Percentiles rank a stretch among this genome's conserved stretches.
Evolutionary conservation across 2,888 invertebrate species (phyloP).

Genomic region (Brachypalpus laphriformis): DNA sequence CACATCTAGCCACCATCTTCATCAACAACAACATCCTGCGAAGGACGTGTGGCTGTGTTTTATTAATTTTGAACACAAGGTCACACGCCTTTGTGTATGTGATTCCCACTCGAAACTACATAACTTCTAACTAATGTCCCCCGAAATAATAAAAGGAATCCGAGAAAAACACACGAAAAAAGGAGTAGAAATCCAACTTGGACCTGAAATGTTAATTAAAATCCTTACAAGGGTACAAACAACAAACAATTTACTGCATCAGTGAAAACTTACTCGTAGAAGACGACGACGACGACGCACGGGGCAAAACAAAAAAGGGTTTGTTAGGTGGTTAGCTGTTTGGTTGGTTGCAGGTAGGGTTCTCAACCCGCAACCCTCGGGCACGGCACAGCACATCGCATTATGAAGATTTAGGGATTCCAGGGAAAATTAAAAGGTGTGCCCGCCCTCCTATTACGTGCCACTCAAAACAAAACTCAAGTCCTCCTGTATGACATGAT

Average conservation of each 20-base stretch:
- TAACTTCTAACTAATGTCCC: slow-evolving; percentile 29
- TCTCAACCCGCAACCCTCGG: slow-evolving; percentile 24
- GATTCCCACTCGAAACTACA: slow-evolving; percentile 31
- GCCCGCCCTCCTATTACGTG: slow-evolving; percentile 55
- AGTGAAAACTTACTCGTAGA: slow-evolving; percentile 57
- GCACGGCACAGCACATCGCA: slow-evolving; percentile 53
- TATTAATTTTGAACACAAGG: slow-evolving; percentile 49
- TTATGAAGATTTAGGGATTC: slow-evolving; percentile 67
- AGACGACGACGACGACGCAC: neutral
- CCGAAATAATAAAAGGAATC: slow-evolving; percentile 1
- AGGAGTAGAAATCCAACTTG: slow-evolving; percentile 47
- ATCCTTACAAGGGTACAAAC: slow-evolving; percentile 63
- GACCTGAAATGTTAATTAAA: slow-evolving; percentile 71
- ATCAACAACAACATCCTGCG: neutral
- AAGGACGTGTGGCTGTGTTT: slow-evolving; percentile 34
- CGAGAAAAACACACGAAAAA: slow-evolving; percentile 17
- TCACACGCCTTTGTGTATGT: slow-evolving; percentile 23
- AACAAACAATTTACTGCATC: slow-evolving; percentile 71
- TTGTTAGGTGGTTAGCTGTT: slow-evolving; percentile 21
- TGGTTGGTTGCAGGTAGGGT: slow-evolving; percentile 6
- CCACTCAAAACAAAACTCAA: slow-evolving; percentile 50
- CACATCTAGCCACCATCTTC: slow-evolving; percentile 3
- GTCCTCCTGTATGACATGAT: slow-evolving; percentile 40
- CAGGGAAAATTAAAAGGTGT: slow-evolving; percentile 65
- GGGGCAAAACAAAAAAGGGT: slow-evolving; percentile 24